Conservation (phyloP, 2,113 vertebrate genomes). For the Ailuropoda melanoleuca region DNA sequence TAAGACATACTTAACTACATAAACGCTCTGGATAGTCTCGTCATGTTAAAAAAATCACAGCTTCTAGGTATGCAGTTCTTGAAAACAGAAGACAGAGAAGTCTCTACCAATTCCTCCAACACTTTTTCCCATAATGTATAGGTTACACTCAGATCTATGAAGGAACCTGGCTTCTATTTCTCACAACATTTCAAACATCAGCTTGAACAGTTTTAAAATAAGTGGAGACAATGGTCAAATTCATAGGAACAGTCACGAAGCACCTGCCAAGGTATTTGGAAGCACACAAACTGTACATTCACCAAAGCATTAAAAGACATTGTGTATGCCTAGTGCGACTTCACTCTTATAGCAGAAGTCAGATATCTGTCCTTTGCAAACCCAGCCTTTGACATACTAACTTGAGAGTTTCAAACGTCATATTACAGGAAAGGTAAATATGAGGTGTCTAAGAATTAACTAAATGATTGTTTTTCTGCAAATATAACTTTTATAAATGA, state of each 20-base stretch:
- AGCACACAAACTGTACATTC: background rate
- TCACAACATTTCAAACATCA: conserved; percentile 24
- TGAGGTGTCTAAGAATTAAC: background rate
- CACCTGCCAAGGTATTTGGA: background rate
- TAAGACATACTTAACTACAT: conserved; percentile 5
- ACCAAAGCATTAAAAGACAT: background rate
- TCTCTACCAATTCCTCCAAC: background rate
- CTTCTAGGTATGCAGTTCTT: background rate
- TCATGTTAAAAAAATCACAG: background rate
- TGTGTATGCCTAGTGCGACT: background rate
- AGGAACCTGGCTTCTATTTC: background rate
- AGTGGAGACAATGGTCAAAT: background rate
- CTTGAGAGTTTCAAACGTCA: background rate
- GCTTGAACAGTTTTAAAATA: conserved; percentile 22
- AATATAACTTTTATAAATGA: background rate
- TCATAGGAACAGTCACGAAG: conserved; percentile 10
- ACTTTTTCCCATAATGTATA: background rate
- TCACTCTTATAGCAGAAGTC: background rate
- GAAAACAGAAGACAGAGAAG: background rate
- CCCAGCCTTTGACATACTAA: background rate
- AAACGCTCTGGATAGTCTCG: background rate
- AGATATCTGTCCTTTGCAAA: background rate
- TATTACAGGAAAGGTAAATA: background rate
- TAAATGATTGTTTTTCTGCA: background rate
- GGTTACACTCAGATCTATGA: background rate